phyloP scores from a whole-genome alignment of 1,140 invertebrate species.

The Campoletis sonorensis region DNA sequence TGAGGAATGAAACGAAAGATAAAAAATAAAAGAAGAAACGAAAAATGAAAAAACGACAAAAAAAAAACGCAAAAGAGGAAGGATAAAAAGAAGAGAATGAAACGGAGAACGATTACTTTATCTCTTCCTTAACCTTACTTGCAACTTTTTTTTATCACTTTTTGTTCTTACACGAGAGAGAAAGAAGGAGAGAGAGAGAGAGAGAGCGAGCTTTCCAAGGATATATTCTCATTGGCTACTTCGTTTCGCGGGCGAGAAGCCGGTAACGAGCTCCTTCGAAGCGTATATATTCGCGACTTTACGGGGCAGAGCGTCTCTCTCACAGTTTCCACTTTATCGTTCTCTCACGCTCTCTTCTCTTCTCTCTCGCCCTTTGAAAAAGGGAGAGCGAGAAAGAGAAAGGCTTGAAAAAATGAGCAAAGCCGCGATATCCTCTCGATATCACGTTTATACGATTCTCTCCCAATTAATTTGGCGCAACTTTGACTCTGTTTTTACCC shows the following conservation, averaged over 20 bases:
- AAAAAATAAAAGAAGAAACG: slow-evolving; percentile 23
- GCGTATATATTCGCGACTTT: slow-evolving; percentile 44
- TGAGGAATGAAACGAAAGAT: slow-evolving; percentile 24
- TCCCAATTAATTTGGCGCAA: slow-evolving; percentile 34
- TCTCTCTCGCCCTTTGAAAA: slow-evolving; percentile 53
- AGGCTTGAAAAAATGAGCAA: neutral
- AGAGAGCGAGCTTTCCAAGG: slow-evolving; percentile 17
- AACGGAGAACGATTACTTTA: slow-evolving; percentile 40
- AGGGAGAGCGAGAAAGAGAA: neutral
- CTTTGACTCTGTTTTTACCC: neutral
- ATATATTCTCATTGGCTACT: slow-evolving; percentile 55
- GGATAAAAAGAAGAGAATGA: slow-evolving; percentile 34
- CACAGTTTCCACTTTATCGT: slow-evolving; percentile 30
- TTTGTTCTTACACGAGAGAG: slow-evolving; percentile 1
- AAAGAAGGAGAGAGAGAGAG: neutral
- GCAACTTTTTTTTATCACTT: neutral
- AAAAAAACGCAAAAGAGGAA: slow-evolving; percentile 19
- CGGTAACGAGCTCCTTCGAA: slow-evolving; percentile 45
- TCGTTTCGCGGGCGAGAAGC: slow-evolving; percentile 48
- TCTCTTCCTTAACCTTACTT: slow-evolving; percentile 18
- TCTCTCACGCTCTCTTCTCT: neutral
- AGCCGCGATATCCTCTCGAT: slow-evolving; percentile 39
- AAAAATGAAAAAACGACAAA: neutral
- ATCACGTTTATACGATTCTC: slow-evolving; percentile 33
- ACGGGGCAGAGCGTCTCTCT: slow-evolving; percentile 44